A percentile compares a stretch with the other conserved stretches of the same genome.
Evolutionary conservation across 2,888 invertebrate genomes (phyloP).

Genomic region (Hemicrepidius hirtus): DNA sequence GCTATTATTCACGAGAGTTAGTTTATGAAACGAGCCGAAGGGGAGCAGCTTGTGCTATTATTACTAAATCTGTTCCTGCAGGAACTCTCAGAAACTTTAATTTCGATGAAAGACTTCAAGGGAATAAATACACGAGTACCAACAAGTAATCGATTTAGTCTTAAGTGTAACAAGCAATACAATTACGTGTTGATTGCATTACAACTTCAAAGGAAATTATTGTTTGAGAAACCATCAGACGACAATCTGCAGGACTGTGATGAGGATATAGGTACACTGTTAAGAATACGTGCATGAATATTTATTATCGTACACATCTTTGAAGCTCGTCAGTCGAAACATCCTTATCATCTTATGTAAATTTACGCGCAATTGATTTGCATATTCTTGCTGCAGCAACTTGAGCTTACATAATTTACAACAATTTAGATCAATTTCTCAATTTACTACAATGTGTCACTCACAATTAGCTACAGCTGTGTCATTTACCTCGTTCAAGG

Average conservation of each 20-base stretch:
- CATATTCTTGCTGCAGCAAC: constrained; percentile 33
- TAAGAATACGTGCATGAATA: constrained; percentile 35
- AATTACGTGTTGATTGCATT: constrained; percentile 22
- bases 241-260: constrained; percentile 22
- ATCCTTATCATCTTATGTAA: constrained; percentile 40
- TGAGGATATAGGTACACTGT: background rate
- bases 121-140: no score
- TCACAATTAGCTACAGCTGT: constrained; percentile 23
- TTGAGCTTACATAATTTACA: constrained; percentile 35
- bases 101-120: no score
- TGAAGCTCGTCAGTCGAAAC: constrained; percentile 26
- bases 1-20: no score
- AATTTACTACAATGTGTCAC: constrained; percentile 30
- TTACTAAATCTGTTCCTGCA: no score
- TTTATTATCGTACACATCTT: constrained; percentile 30
- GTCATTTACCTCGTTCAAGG: constrained; percentile 24
- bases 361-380: constrained; percentile 33
- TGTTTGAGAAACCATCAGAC: constrained; percentile 19
- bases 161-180: constrained; percentile 2
- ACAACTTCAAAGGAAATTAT: constrained; percentile 20
- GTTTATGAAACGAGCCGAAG: no score
- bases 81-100: no score
- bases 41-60: no score
- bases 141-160: constrained; percentile 2
- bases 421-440: constrained; percentile 43